Conservation (phyloP, 2,113 vertebrate species). For the Atlantisia rogersi region DNA sequence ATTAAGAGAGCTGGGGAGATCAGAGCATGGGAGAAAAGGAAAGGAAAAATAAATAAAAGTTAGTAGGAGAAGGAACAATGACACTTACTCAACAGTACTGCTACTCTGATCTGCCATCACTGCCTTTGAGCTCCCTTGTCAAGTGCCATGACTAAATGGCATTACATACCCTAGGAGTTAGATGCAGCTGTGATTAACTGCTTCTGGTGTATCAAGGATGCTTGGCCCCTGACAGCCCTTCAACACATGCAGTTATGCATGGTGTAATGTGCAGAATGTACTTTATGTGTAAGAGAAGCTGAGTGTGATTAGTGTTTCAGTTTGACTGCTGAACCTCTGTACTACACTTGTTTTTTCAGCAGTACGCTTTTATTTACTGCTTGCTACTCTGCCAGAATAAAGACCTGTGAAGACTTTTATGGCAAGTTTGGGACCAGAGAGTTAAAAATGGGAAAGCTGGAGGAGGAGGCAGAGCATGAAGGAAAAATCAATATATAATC, state of each 20-base stretch:
- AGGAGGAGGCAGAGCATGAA: not conserved
- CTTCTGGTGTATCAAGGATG: not conserved
- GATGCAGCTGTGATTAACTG: not conserved
- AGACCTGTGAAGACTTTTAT: not conserved
- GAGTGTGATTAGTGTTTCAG: not conserved
- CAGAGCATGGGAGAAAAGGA: not conserved
- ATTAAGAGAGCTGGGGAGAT: not conserved
- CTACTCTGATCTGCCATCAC: not conserved
- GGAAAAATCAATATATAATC: not conserved
- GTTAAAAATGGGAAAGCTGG: not conserved
- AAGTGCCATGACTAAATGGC: not conserved
- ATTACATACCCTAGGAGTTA: not conserved
- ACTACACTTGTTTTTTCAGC: not conserved
- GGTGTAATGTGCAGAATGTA: not conserved
- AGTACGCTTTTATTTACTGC: not conserved
- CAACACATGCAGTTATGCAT: not conserved
- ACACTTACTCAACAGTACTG: not conserved
- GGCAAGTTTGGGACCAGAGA: not conserved
- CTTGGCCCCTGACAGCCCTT: not conserved
- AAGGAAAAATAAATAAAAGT: not conserved
- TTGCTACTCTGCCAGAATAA: not conserved
- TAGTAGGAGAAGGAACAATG: not conserved
- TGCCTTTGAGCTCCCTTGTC: not conserved
- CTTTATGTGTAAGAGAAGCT: not conserved
- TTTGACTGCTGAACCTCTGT: not conserved